These are phyloP conservation scores for Orthonyx spaldingii DNA, from an alignment of 2,113 vertebrate species.

Conservation along the genomic window DNA sequence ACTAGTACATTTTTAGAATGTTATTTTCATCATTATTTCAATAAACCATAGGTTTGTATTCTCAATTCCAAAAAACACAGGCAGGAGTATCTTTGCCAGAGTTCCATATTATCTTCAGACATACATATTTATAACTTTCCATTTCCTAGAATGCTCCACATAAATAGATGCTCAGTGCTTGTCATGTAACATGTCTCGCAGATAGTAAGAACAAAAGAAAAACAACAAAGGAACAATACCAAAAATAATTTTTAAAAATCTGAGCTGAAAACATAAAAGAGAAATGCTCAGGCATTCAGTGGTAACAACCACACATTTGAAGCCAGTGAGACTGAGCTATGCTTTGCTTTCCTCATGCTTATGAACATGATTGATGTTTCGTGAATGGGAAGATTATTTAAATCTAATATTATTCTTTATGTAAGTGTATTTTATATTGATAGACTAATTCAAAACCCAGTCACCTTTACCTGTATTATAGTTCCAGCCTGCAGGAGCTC, in stretches of 20 bases:
- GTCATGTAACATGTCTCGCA: slow-evolving; percentile 45
- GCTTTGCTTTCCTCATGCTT: background rate
- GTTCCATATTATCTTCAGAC: background rate
- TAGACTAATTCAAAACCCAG: background rate
- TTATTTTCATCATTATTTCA: background rate
- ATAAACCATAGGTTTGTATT: background rate
- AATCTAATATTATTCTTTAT: background rate
- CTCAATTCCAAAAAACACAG: background rate
- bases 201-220: slow-evolving; percentile 41
- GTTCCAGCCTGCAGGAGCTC: background rate
- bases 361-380: background rate
- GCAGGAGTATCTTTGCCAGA: background rate
- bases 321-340: background rate
- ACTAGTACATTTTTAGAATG: background rate
- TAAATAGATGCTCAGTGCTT: slow-evolving; percentile 26
- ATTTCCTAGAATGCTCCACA: slow-evolving; percentile 21
- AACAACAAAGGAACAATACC: slow-evolving; percentile 1
- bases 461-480: background rate
- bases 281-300: background rate
- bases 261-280: background rate
- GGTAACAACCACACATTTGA: background rate
- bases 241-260: background rate
- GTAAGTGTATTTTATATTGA: background rate
- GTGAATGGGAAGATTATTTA: background rate
- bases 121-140: slow-evolving; percentile 57